These are phyloP conservation scores for Phortica magna DNA, from an alignment of 2,888 invertebrate species.

Conservation along the genomic window DNA sequence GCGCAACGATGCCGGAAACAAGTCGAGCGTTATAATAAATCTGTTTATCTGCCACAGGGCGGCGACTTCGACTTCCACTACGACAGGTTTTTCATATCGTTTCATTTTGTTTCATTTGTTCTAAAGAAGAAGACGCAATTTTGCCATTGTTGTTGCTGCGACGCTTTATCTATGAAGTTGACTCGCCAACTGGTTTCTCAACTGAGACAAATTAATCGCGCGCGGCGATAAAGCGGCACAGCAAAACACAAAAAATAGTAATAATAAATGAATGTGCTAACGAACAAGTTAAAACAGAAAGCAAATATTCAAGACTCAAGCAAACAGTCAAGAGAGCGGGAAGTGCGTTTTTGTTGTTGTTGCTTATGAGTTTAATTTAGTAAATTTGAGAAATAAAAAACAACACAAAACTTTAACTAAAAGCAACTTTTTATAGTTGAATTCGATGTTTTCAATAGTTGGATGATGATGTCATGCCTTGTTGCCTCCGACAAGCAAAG, in stretches of 20 bases:
- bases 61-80: too few species aligned
- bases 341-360: background rate
- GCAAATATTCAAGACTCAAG: background rate
- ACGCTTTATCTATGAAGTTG: background rate
- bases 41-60: too few species aligned
- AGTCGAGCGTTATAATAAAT: too few species aligned
- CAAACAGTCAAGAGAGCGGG: background rate
- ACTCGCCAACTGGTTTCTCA: background rate
- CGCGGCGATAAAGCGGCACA: background rate
- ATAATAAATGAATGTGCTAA: background rate
- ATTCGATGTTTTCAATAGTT: too few species aligned
- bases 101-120: too few species aligned
- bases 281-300: background rate
- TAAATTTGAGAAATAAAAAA: background rate
- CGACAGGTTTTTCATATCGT: too few species aligned
- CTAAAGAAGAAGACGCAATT: too few species aligned
- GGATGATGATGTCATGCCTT: conserved; percentile 14
- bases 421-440: background rate
- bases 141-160: too few species aligned
- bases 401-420: too few species aligned
- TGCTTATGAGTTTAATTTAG: background rate
- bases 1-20: too few species aligned
- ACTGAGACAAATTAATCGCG: background rate
- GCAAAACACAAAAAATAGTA: background rate
- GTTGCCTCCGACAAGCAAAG: background rate